Percentiles rank a stretch among this genome's conserved stretches.
Evolutionary conservation across 37 sponge, comb jelly and placozoan genomes (phyloP).

Genomic region (Halichondria panicea): DNA sequence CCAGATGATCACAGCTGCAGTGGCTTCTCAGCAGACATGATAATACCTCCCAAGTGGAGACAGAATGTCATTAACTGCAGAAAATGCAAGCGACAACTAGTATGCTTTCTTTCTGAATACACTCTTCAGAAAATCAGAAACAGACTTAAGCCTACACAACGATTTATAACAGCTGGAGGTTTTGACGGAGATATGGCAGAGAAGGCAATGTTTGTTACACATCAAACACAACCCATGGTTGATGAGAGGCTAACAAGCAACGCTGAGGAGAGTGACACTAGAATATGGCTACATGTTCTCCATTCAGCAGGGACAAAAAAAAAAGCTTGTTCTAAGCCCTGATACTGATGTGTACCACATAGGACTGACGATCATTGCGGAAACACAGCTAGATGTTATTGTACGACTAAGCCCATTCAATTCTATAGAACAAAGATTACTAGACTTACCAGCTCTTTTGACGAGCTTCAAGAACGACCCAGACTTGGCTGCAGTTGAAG

Average conservation of each 20-base stretch:
- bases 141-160: neutral
- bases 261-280: conserved; percentile 21
- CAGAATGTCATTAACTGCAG: conserved; percentile 18
- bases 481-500: conserved; percentile 3
- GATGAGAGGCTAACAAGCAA: conserved; percentile 1
- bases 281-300: conserved; percentile 33
- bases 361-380: conserved; percentile 18
- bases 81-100: conserved; percentile 24
- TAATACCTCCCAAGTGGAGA: conserved; percentile 14
- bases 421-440: neutral
- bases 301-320: neutral
- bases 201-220: neutral
- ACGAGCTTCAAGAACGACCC: conserved; percentile 18
- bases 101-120: neutral
- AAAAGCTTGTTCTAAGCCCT: conserved; percentile 14
- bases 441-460: conserved; percentile 4
- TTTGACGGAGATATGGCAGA: neutral
- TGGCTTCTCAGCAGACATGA: neutral
- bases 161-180: conserved; percentile 7
- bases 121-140: neutral
- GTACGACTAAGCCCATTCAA: neutral
- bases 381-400: conserved; percentile 1
- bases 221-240: neutral
- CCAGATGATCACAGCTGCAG: conserved; percentile 7
- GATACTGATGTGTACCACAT: conserved; percentile 51